These are phyloP conservation scores for Morpho helenor DNA, from an alignment of 2,888 invertebrate species.

Conservation along the genomic window DNA sequence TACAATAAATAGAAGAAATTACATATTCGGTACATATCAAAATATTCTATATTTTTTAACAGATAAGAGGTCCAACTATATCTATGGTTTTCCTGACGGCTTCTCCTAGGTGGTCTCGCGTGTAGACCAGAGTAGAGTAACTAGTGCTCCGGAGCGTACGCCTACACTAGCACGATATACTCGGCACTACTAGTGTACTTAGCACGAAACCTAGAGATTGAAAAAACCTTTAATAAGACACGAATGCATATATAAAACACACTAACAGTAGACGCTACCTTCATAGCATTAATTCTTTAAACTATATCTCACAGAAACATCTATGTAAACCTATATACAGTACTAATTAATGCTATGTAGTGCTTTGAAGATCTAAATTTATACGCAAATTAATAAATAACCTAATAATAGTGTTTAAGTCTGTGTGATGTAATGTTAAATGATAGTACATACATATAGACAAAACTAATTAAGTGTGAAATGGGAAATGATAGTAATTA, in stretches of 20 bases:
- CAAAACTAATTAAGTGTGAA: background rate
- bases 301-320: conserved; percentile 40
- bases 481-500: conserved; percentile 6
- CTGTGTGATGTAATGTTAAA: conserved; percentile 16
- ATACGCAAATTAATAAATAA: conserved; percentile 3
- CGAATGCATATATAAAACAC: conserved; percentile 40
- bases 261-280: conserved; percentile 57
- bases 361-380: conserved; percentile 30
- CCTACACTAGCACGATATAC: conserved; percentile 76
- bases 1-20: conserved; percentile 77
- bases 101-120: conserved; percentile 73
- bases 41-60: conserved; percentile 63
- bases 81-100: conserved; percentile 71
- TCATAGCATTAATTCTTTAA: conserved; percentile 69
- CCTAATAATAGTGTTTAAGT: conserved; percentile 15
- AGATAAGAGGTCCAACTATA: conserved; percentile 63
- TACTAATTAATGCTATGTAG: conserved; percentile 73
- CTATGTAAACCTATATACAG: conserved; percentile 40
- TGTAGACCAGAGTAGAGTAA: conserved; percentile 72
- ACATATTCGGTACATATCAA: conserved; percentile 69
- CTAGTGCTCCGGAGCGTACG: conserved; percentile 79
- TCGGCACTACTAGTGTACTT: conserved; percentile 79
- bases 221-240: conserved; percentile 72
- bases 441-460: conserved; percentile 4
- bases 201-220: conserved; percentile 80